Base-by-base conservation (phyloP, 1,140 invertebrate genomes). In the Nephila pilipes region DNA sequence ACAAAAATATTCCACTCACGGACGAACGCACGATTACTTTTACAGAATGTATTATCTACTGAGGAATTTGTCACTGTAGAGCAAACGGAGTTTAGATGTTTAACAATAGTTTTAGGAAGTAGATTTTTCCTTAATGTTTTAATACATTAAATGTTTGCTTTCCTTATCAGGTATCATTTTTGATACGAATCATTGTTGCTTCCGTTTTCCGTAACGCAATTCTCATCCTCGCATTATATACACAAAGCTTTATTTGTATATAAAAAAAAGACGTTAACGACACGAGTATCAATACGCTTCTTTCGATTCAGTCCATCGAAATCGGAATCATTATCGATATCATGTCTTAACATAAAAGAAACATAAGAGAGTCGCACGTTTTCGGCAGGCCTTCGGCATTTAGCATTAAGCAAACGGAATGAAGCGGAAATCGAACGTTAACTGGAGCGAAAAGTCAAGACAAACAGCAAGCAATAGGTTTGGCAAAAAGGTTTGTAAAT, bases 351-450 rank as follows among this genome's bases (percentile, higher is more conserved):
- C 29, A 83, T 54, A 54, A 80, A 75, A 75, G 69, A 12, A 75
- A 75, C 69, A 75, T 36, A 75, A 75, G 12, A 12, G 25, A 36
- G 38, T 25, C 80, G 54, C 38, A 16, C n/a, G 80, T 81, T 81
- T 54, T 46, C 46, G 10, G 25, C 36, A 46, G 20, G 18, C 46
- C 80, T 81, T 10, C 22, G 22, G 80, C 38, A 54, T 83, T 75
- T 75, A 5, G 14, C 69, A 75, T 55, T 18, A 25, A 54, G 60
- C n/a, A 54, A 65, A 55, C 16, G 2, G n/a, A 75, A 60, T 60
- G 25, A 81, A 63, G 89, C 89, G 89, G 89, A 91, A 91, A 91
- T 91, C 46, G 83, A 60, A 63, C 18, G 89, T 36, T 85, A 63
- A 92, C 85, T 92, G 90, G 90, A 92, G 90, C 90, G 90, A 32